Conservation (phyloP, 2,113 vertebrate species). For the Suricata suricatta region DNA sequence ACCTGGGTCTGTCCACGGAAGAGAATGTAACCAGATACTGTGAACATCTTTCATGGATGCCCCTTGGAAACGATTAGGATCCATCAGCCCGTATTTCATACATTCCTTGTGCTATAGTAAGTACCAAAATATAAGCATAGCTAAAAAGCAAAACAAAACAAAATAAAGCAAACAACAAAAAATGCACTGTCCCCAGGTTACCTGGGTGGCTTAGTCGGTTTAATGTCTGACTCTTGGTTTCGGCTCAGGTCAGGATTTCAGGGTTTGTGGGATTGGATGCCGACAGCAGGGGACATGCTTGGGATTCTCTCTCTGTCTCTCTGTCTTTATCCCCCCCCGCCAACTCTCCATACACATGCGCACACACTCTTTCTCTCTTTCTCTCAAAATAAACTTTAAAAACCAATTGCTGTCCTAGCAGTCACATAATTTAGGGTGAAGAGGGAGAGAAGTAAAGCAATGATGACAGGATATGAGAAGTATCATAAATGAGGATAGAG, state of each 20-base stretch:
- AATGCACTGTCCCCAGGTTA: accelerated
- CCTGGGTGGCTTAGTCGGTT: no score
- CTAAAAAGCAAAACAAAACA: neutral
- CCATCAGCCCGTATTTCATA: neutral
- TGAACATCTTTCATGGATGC: neutral
- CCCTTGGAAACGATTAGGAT: neutral
- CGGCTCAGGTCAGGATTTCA: no score
- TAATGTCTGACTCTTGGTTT: no score
- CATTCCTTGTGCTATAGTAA: neutral
- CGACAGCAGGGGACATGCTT: no score
- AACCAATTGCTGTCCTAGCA: neutral
- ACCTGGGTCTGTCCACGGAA: neutral
- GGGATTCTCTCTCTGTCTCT: no score
- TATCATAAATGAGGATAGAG: neutral
- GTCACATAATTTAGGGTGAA: neutral
- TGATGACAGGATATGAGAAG: neutral
- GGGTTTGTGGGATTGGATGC: no score
- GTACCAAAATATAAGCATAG: neutral
- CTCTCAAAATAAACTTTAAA: no score
- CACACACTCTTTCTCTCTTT: no score
- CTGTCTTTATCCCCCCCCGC: no score
- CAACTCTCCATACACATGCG: no score
- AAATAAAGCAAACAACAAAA: neutral
- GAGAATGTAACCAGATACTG: neutral
- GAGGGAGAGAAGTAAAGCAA: neutral